A percentile compares a stretch with the other conserved stretches of the same genome.
These are phyloP conservation scores for Frankliniella intonsa DNA, from an alignment of 2,888 invertebrate genomes.

Conservation along the genomic window DNA sequence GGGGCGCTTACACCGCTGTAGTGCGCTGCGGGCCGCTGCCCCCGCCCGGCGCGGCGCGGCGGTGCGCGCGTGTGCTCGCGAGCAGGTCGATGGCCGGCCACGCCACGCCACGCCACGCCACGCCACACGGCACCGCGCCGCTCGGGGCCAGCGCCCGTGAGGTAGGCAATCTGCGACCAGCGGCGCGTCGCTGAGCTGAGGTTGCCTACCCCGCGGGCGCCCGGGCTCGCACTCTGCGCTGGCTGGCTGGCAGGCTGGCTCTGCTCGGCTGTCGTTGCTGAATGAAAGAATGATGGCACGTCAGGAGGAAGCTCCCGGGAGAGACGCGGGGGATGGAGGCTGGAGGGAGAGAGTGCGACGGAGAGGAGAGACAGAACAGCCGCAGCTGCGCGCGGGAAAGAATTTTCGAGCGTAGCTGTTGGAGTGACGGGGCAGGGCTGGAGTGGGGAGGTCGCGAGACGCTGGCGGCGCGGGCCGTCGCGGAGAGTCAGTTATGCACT, in stretches of 20 bases:
- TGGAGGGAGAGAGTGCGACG: background rate
- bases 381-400: background rate
- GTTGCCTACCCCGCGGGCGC: background rate
- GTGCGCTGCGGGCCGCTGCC: no score
- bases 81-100: no score
- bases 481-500: no score
- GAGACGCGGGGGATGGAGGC: background rate
- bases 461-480: background rate
- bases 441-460: background rate
- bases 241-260: background rate
- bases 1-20: background rate
- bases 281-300: background rate
- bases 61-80: no score
- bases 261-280: no score
- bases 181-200: background rate
- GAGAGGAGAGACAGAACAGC: background rate
- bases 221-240: background rate
- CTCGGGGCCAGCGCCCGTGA: background rate
- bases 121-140: background rate
- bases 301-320: background rate
- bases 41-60: no score
- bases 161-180: background rate
- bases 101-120: no score
- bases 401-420: background rate
- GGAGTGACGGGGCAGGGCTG: background rate